Evolutionary conservation across 1,140 invertebrate species (phyloP), one percentile per base, ranked within the genome.

Genomic region (Orussus abietinus): DNA sequence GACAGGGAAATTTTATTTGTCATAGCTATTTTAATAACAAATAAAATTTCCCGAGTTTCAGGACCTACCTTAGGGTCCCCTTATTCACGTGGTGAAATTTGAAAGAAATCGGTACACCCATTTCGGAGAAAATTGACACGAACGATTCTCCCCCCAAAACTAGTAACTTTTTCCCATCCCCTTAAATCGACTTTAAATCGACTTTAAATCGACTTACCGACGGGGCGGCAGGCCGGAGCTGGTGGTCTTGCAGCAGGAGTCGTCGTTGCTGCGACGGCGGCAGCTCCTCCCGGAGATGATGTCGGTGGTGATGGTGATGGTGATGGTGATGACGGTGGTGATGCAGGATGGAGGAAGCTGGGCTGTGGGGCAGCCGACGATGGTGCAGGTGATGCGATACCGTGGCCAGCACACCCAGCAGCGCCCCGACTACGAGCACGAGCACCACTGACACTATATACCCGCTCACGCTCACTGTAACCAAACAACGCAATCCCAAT

Each of bases 381-480:
- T 64, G 63, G 59, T 62, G 65, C 42, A 66, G 53, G 59, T 66
- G 65, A 62, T 66, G 63, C 46, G 65, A 67, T 42, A 67, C 59
- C 42, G 62, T 63, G 47, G 64, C 63, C 54, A 67, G 55, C 48
- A 66, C 59, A 43, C 61, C 61, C 48, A 67, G 54, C 34, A 67
- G 51, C 49, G 59, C 57, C 41, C 64, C 64, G 45, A 67, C 55
- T 59, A 62, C 45, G 47, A 67, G 53, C 47, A 67, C 61, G 49
- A 67, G 59, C 54, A 63, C 61, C 59, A 59, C 59, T 59, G 64
- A 66, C 57, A 67, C 59, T 54, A 67, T 62, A 52, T 64, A 66
- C 51, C 59, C 58, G 51, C 58, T 67, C 35, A 55, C 52, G 54
- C 60, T 57, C 59, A 66, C 64, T 67, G 57, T 36, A 45, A 61